These are phyloP conservation scores for Acrossocheilus wenchowensis DNA, from an alignment of 2,797 vertebrate species.

Conservation along the genomic window DNA sequence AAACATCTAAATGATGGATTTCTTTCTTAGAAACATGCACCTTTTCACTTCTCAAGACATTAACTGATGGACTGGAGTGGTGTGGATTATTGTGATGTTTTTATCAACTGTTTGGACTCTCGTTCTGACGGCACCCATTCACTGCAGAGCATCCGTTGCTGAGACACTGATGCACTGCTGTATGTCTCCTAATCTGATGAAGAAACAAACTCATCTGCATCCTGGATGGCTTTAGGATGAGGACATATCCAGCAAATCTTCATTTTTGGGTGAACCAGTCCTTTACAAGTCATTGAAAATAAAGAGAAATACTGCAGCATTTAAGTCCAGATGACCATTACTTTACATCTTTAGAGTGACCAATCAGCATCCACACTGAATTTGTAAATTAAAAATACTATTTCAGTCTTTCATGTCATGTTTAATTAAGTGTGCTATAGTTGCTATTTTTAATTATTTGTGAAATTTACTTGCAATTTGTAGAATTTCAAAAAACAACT, in stretches of 20 bases:
- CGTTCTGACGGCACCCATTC: not conserved
- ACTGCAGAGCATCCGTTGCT: not conserved
- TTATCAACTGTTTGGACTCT: not conserved
- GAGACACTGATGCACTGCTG: not conserved
- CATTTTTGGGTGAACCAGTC: not conserved
- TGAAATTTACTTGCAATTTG: not conserved
- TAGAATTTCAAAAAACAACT: no score
- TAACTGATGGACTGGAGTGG: not conserved
- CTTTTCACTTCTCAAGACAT: not conserved
- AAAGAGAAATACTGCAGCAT: not conserved
- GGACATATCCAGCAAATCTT: not conserved
- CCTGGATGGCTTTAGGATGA: not conserved
- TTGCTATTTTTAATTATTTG: not conserved
- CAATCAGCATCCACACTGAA: not conserved
- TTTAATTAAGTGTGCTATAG: not conserved
- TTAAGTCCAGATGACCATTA: not conserved
- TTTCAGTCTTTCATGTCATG: not conserved
- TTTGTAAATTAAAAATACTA: no score
- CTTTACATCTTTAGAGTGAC: not conserved
- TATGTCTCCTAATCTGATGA: not conserved
- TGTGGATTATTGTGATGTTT: not conserved
- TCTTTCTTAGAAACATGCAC: not conserved
- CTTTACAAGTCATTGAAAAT: not conserved
- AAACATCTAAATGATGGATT: not conserved
- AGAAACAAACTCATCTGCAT: no score